phyloP scores from a whole-genome alignment of 1,140 invertebrate species.

The Teleogryllus occipitalis region DNA sequence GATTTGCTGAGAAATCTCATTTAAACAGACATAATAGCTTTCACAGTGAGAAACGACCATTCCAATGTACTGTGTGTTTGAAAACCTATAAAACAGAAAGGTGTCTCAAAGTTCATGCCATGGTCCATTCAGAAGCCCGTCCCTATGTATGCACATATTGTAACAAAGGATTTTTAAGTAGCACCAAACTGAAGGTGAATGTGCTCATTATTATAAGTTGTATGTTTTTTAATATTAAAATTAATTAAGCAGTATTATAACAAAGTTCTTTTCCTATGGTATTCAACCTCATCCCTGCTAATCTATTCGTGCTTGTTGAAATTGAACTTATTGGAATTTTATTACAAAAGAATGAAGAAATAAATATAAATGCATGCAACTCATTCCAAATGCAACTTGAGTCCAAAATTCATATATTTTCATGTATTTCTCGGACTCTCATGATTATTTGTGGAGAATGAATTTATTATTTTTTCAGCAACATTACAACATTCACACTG shows the following conservation, averaged over 20 bases:
- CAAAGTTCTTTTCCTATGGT: too few species aligned
- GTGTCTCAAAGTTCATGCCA: conserved; percentile 41
- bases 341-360: too few species aligned
- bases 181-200: conserved; percentile 40
- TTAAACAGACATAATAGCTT: conserved; percentile 41
- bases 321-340: too few species aligned
- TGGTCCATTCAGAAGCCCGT: conserved; percentile 38
- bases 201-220: not conserved
- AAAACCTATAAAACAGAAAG: conserved; percentile 44
- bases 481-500: conserved; percentile 46
- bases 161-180: conserved; percentile 43
- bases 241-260: too few species aligned
- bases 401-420: too few species aligned
- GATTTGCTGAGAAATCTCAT: conserved; percentile 42
- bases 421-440: too few species aligned
- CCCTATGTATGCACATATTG: conserved; percentile 41
- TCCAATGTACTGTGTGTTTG: conserved; percentile 39
- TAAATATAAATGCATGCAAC: too few species aligned
- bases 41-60: conserved; percentile 39
- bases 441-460: not conserved
- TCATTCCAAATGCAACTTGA: too few species aligned
- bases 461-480: conserved; percentile 29
- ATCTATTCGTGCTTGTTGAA: too few species aligned
- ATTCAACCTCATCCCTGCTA: too few species aligned
- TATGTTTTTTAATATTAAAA: not conserved